phyloP scores from a whole-genome alignment of 2,888 invertebrate species.

The Megaustenia siamemsis region DNA sequence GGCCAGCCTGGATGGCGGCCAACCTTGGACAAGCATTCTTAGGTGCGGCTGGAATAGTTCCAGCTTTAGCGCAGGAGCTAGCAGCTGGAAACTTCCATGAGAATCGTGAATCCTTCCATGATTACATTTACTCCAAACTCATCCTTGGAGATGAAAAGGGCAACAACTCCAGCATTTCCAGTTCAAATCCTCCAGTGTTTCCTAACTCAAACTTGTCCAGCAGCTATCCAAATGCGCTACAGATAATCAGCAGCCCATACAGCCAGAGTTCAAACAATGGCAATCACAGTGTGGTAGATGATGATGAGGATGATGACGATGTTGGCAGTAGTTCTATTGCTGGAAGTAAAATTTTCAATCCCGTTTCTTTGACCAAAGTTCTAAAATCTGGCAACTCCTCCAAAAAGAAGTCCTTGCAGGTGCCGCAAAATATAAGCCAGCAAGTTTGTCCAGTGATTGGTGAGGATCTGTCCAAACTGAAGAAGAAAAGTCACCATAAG shows the following conservation, averaged over 20 bases:
- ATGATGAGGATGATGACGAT: no score
- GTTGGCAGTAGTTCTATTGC: neutral
- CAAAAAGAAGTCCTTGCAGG: conserved; percentile 40
- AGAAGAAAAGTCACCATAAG: conserved; percentile 53
- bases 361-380: neutral
- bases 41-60: conserved; percentile 38
- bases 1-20: conserved; percentile 32
- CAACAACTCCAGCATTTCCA: neutral
- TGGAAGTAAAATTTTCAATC: neutral
- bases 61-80: conserved; percentile 49
- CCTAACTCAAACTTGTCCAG: conserved; percentile 48
- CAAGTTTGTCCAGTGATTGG: neutral
- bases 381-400: conserved; percentile 31
- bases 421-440: neutral
- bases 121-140: conserved; percentile 54
- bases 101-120: conserved; percentile 50
- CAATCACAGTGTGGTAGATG: neutral
- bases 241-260: neutral
- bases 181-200: conserved; percentile 45
- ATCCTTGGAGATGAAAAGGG: conserved; percentile 50
- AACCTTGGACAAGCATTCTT: conserved; percentile 51
- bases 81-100: conserved; percentile 48
- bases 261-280: neutral
- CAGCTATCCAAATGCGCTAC: conserved; percentile 36
- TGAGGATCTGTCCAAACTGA: conserved; percentile 16